These are phyloP conservation scores for Virgularia gustaviana DNA, from an alignment of 92 coral and sea anemone species.

Conservation along the genomic window DNA sequence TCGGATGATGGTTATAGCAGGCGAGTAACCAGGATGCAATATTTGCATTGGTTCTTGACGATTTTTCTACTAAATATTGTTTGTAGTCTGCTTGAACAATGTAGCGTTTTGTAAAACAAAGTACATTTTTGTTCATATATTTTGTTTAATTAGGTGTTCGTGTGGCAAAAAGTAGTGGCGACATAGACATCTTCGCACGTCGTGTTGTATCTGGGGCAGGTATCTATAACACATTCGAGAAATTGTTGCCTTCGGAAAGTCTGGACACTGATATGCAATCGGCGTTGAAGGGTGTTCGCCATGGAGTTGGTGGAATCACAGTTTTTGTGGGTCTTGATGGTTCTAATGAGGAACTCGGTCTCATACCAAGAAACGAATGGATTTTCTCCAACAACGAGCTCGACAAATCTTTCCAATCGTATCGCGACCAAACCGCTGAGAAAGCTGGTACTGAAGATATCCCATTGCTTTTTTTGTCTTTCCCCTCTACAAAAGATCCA, in stretches of 20 bases:
- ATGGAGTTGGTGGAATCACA: conserved; percentile 75
- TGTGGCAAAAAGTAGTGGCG: conserved; percentile 78
- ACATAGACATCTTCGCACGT: conserved; percentile 75
- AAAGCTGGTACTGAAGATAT: conserved; percentile 73
- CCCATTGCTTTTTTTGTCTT: conserved; percentile 80
- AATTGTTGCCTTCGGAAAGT: conserved; percentile 52
- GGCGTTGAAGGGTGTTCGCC: conserved; percentile 61
- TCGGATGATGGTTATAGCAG: not conserved
- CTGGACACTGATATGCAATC: conserved; percentile 26
- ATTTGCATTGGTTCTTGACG: no score
- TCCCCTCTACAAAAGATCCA: conserved; percentile 97
- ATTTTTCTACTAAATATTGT: no score
- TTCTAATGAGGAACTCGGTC: conserved; percentile 75
- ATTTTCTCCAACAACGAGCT: conserved; percentile 72
- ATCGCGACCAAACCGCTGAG: conserved; percentile 43
- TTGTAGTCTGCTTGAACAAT: no score
- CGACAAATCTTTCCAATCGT: conserved; percentile 56
- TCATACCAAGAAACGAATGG: conserved; percentile 68
- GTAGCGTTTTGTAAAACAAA: no score
- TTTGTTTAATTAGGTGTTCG: conserved; percentile 69
- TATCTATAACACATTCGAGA: conserved; percentile 77
- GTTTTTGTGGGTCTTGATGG: conserved; percentile 82
- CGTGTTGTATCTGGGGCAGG: conserved; percentile 86
- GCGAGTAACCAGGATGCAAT: not conserved
- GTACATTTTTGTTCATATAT: not conserved